These are phyloP conservation scores for Trissolcus japonicus DNA, from an alignment of 2,888 invertebrate genomes.

Conservation along the genomic window DNA sequence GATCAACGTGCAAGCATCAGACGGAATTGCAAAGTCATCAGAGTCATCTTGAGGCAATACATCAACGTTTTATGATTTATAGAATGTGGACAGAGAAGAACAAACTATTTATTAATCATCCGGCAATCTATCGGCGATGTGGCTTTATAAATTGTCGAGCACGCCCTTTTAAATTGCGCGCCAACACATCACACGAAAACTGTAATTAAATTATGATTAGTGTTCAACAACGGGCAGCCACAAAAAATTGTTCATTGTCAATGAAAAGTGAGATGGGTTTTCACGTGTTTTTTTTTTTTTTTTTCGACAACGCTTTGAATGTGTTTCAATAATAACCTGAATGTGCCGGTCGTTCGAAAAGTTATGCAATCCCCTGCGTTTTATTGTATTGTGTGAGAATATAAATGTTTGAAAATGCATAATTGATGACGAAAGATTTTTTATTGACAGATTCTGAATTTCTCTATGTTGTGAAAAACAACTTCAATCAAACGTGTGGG, in stretches of 20 bases:
- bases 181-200: constrained; percentile 44
- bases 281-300: constrained; percentile 4
- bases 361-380: constrained; percentile 20
- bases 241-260: constrained; percentile 48
- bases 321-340: constrained; percentile 40
- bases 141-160: constrained; percentile 51
- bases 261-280: constrained; percentile 2
- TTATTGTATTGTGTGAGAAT: constrained; percentile 15
- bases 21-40: constrained; percentile 56
- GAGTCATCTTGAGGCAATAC: constrained; percentile 57
- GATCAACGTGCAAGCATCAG: constrained; percentile 41
- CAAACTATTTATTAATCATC: constrained; percentile 59
- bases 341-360: constrained; percentile 30
- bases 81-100: constrained; percentile 58
- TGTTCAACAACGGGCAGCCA: constrained; percentile 29
- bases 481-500: neutral
- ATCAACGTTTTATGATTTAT: constrained; percentile 59
- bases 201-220: constrained; percentile 55
- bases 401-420: constrained; percentile 11
- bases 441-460: neutral
- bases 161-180: constrained; percentile 50
- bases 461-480: neutral
- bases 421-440: constrained; percentile 6
- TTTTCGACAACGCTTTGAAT: constrained; percentile 9
- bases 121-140: constrained; percentile 50